A percentile compares a stretch with the other conserved stretches of the same genome.
Conservation (phyloP, 2,888 invertebrate genomes). For the Phania funesta region DNA sequence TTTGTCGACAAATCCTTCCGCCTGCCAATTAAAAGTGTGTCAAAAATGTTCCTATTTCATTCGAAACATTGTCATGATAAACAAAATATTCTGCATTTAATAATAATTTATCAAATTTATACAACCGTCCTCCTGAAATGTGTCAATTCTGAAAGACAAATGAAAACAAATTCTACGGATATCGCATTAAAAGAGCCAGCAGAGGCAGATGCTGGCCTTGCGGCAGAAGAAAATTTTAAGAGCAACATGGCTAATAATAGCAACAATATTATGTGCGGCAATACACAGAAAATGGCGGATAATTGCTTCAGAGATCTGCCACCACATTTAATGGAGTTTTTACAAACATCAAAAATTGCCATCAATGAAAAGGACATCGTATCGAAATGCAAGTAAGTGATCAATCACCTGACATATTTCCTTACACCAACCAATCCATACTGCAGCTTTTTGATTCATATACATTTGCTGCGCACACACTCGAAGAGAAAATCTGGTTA, state of each 20-base stretch:
- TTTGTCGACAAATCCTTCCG: not conserved
- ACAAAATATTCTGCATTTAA: not conserved
- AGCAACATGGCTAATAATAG: constrained; percentile 32
- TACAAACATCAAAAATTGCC: constrained; percentile 77
- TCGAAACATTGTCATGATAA: not conserved
- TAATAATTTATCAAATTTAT: constrained; percentile 37
- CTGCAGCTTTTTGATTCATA: too few relatives aligned
- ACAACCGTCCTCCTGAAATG: not conserved
- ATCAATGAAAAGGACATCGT: constrained; percentile 76
- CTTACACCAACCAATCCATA: not conserved
- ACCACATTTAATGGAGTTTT: constrained; percentile 77
- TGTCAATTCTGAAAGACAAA: constrained; percentile 30
- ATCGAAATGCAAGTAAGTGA: constrained; percentile 79
- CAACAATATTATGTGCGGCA: constrained; percentile 73
- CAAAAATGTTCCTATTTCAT: not conserved
- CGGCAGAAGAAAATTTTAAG: constrained; percentile 1
- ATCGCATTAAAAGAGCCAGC: not conserved
- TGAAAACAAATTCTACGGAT: not conserved
- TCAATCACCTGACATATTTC: not conserved
- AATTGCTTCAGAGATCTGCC: constrained; percentile 79
- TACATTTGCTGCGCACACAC: too few relatives aligned
- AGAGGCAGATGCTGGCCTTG: not conserved
- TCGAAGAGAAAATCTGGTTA: too few relatives aligned
- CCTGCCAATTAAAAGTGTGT: constrained; percentile 6
- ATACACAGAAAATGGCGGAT: constrained; percentile 76